Evolutionary conservation across 2,888 invertebrate species (phyloP).

Genomic region (Calameuta filiformis): DNA sequence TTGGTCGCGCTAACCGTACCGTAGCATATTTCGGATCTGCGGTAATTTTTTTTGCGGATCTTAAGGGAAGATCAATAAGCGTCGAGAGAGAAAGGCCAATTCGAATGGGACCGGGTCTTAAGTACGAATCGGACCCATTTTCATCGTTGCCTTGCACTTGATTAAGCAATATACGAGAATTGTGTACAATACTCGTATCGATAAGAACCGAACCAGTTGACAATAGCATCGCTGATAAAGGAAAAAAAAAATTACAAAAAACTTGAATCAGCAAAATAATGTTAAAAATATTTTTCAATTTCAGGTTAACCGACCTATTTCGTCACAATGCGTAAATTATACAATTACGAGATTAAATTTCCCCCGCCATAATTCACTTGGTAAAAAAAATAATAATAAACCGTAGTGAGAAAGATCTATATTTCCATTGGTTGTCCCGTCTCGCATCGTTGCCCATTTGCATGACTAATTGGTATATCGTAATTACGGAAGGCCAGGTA

Average conservation of each 20-base stretch:
- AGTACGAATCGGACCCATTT: too few species aligned
- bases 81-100: too few species aligned
- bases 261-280: background rate
- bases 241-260: background rate
- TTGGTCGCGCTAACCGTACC: background rate
- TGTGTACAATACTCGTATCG: background rate
- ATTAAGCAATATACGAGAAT: background rate
- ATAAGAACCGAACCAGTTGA: background rate
- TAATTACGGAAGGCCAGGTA: constrained; percentile 34
- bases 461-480: constrained; percentile 39
- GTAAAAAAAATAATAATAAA: background rate
- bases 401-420: background rate
- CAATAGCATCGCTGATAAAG: background rate
- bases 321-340: too few species aligned
- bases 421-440: background rate
- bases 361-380: background rate
- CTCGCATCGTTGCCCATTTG: constrained; percentile 9
- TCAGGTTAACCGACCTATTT: background rate
- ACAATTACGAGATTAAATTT: background rate
- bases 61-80: background rate
- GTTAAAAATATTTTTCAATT: background rate
- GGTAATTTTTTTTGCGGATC: background rate
- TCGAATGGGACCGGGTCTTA: too few species aligned
- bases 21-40: background rate
- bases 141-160: background rate